phyloP scores from a whole-genome alignment of 2,797 vertebrate genomes.

The Rousettus madagascariensis region DNA sequence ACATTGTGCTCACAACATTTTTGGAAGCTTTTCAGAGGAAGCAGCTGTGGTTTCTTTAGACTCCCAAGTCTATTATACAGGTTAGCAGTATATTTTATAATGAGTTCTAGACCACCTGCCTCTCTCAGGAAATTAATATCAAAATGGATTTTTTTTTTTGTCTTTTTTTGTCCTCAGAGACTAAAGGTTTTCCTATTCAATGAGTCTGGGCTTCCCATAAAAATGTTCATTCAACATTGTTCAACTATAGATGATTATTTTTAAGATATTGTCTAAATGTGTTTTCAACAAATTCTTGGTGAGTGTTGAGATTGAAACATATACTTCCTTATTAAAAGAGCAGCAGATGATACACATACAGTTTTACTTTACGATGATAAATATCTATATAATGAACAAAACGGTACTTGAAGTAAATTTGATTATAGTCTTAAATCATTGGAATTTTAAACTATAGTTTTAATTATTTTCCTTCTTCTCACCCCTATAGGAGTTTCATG shows the following conservation, averaged over 20 bases:
- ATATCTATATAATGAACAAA: not conserved
- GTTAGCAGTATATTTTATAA: conserved; percentile 58
- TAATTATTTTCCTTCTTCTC: conserved; percentile 47
- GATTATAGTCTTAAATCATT: not conserved
- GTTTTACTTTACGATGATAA: not conserved
- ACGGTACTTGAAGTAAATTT: not conserved
- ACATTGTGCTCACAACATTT: conserved; percentile 37
- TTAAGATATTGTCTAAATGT: not conserved
- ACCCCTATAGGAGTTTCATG: conserved; percentile 51
- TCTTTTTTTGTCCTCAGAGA: not conserved
- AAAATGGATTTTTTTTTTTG: conserved; percentile 3
- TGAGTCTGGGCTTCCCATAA: not conserved
- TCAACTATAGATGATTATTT: conserved; percentile 17
- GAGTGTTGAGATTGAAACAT: conserved; percentile 5
- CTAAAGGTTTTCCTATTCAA: conserved; percentile 50
- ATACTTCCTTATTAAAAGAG: not conserved
- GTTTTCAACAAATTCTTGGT: conserved; percentile 20
- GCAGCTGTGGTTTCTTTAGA: conserved; percentile 59
- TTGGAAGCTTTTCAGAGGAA: conserved; percentile 55
- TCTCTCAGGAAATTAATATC: conserved; percentile 46
- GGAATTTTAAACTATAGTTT: conserved; percentile 34
- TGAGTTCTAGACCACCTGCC: conserved; percentile 58
- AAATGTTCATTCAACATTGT: not conserved
- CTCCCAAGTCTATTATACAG: conserved; percentile 30
- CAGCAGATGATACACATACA: not conserved